Percentiles rank a stretch among this genome's conserved stretches.
phyloP scores from a whole-genome alignment of 2,113 vertebrate species.

The Rana temporaria region DNA sequence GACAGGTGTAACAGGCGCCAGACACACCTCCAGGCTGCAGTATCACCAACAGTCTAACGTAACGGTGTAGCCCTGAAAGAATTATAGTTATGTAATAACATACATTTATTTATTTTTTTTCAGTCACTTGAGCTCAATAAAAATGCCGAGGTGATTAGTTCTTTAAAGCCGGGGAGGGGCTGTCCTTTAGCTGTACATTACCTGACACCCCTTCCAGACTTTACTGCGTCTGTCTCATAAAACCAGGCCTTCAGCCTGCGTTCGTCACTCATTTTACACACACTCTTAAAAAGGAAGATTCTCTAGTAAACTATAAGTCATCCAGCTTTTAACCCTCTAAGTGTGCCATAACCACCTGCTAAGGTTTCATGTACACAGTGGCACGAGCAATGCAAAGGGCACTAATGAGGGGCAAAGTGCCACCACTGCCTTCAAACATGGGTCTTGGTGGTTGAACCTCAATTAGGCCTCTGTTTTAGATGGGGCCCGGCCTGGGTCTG shows the following conservation, averaged over 20 bases:
- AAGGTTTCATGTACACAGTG: neutral
- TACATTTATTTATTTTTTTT: slow-evolving; percentile 6
- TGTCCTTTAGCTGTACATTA: neutral
- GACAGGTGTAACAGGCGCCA: too few relatives aligned
- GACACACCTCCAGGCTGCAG: too few relatives aligned
- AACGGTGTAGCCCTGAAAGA: too few relatives aligned
- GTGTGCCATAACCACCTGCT: too few relatives aligned
- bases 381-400: neutral
- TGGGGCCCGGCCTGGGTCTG: too few relatives aligned
- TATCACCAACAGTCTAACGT: too few relatives aligned
- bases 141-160: slow-evolving; percentile 2
- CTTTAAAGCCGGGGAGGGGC: neutral
- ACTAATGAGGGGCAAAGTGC: too few relatives aligned
- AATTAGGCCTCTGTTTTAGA: too few relatives aligned
- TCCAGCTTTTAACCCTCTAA: neutral
- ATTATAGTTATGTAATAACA: too few relatives aligned
- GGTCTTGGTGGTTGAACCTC: too few relatives aligned
- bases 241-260: neutral
- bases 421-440: too few relatives aligned
- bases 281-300: neutral
- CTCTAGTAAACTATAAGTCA: neutral
- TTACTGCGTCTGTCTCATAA: slow-evolving; percentile 26
- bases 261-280: neutral
- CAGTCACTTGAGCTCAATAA: neutral
- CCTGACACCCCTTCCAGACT: slow-evolving; percentile 17